Percentiles rank a stretch among this genome's conserved stretches.
Conservation (phyloP, 2,888 invertebrate genomes). For the Eupithecia subumbrata region DNA sequence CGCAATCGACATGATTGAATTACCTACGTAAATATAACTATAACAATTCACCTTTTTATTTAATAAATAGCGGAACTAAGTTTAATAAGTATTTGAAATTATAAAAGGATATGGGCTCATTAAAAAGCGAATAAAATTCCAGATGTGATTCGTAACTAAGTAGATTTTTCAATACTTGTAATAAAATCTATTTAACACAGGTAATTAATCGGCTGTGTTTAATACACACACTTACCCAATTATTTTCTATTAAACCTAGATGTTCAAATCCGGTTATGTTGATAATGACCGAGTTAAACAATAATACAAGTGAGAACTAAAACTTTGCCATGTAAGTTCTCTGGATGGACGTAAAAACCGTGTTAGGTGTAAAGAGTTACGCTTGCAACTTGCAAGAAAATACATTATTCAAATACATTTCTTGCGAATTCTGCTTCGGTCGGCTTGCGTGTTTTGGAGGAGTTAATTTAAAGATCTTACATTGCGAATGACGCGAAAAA, state of each 20-base stretch:
- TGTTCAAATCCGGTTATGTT: background rate
- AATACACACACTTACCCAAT: background rate
- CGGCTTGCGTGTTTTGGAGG: conserved; percentile 71
- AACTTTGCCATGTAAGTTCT: conserved; percentile 41
- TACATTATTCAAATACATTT: conserved; percentile 73
- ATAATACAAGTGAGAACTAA: background rate
- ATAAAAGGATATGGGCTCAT: background rate
- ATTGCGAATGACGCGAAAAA: conserved; percentile 48
- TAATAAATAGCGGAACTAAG: background rate
- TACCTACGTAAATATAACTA: too few species aligned
- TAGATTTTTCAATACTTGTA: background rate
- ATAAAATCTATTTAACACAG: background rate
- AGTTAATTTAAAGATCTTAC: conserved; percentile 56
- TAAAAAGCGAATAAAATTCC: too few species aligned
- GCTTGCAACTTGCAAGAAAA: conserved; percentile 47
- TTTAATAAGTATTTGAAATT: background rate
- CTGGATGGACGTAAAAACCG: conserved; percentile 50
- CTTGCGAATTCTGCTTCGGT: conserved; percentile 69
- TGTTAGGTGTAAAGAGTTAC: conserved; percentile 60
- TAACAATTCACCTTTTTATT: background rate
- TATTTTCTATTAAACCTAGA: background rate
- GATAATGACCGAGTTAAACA: conserved; percentile 1
- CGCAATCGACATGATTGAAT: background rate
- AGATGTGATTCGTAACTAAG: too few species aligned
- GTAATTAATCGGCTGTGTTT: background rate